These are phyloP conservation scores for Drosophila littoralis DNA, from an alignment of 1,140 invertebrate species.

Conservation along the genomic window DNA sequence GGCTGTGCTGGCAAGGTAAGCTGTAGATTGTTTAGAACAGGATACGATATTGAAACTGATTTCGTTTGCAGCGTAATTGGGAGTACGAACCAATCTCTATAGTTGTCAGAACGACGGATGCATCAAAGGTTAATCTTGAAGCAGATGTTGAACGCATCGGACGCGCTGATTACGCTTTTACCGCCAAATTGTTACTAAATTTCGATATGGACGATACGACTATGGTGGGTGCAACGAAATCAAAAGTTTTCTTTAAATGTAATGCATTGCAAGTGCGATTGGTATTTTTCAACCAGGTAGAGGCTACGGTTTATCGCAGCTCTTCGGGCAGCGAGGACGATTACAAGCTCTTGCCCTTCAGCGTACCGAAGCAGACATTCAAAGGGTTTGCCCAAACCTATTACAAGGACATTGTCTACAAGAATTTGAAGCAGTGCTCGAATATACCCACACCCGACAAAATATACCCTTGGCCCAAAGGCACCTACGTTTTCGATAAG, in stretches of 20 bases:
- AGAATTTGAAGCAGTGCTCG: conserved; percentile 56
- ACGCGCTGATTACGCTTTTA: conserved; percentile 28
- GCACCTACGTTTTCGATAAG: conserved; percentile 30
- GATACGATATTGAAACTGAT: too few relatives aligned
- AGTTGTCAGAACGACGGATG: conserved; percentile 3
- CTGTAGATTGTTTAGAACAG: too few relatives aligned
- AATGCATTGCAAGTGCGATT: too few relatives aligned
- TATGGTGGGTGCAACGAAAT: conserved; percentile 25
- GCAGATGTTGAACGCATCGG: conserved; percentile 26
- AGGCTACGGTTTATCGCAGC: conserved; percentile 47
- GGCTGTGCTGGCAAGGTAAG: conserved; percentile 37
- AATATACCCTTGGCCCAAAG: conserved; percentile 41
- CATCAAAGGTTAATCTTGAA: background rate
- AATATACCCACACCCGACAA: conserved; percentile 49
- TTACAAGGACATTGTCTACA: conserved; percentile 49
- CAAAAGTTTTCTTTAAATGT: too few relatives aligned
- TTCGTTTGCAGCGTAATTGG: conserved; percentile 50
- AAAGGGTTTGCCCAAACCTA: conserved; percentile 30
- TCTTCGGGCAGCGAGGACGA: conserved; percentile 53
- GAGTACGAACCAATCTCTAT: conserved; percentile 57
- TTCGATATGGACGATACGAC: conserved; percentile 18
- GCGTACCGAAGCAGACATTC: conserved; percentile 21
- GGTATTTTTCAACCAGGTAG: conserved; percentile 34
- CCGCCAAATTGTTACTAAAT: conserved; percentile 12
- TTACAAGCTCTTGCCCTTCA: conserved; percentile 53